These are phyloP conservation scores for Sarcophaga variegata DNA, from an alignment of 2,888 invertebrate genomes.

Conservation along the genomic window DNA sequence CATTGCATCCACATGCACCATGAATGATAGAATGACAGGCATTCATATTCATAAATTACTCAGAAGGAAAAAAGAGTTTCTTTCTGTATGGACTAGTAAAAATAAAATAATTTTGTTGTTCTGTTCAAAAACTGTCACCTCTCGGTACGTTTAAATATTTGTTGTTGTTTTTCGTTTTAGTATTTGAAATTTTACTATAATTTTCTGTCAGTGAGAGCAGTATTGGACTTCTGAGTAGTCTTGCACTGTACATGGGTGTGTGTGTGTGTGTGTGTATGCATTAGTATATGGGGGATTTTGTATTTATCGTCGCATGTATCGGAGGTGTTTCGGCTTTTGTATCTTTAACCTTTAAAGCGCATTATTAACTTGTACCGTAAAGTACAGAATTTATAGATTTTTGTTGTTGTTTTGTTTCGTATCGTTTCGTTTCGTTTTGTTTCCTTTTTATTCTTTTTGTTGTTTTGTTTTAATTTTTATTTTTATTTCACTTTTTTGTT, in stretches of 20 bases:
- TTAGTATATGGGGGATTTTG: constrained; percentile 59
- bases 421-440: neutral
- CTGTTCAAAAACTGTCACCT: neutral
- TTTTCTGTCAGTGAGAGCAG: neutral
- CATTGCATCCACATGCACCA: too few relatives aligned
- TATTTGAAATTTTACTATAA: neutral
- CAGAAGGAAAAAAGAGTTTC: neutral
- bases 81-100: neutral
- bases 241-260: neutral
- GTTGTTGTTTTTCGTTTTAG: neutral
- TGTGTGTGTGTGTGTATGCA: constrained; percentile 5
- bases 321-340: constrained; percentile 70
- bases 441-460: neutral
- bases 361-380: constrained; percentile 67
- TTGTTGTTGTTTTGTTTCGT: constrained; percentile 2
- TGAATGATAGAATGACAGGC: neutral
- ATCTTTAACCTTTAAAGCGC: constrained; percentile 71
- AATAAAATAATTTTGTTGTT: neutral
- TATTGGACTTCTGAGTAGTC: neutral
- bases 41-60: neutral
- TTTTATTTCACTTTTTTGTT: constrained; percentile 34
- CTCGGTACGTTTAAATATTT: neutral
- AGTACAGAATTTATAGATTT: constrained; percentile 65
- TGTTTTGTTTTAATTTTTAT: constrained; percentile 3
- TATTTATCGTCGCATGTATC: constrained; percentile 66